These are phyloP conservation scores for Smutsia temminckii DNA, from an alignment of 2,797 vertebrate genomes.

Conservation along the genomic window DNA sequence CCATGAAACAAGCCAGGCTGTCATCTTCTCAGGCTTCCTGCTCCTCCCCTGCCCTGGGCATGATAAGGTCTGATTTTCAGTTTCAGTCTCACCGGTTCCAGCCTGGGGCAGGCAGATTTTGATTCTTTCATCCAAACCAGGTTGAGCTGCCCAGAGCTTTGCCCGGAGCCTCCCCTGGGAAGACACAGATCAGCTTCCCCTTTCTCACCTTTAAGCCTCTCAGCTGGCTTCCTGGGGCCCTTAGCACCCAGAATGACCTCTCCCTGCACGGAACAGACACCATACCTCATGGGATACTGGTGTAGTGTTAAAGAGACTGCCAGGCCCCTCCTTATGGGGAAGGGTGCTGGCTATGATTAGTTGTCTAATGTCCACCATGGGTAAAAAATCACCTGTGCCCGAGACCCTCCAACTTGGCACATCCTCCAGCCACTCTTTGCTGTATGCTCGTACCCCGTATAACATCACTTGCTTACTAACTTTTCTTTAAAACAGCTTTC, in stretches of 20 bases:
- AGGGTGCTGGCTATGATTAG: background rate
- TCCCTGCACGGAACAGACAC: background rate
- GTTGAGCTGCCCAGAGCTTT: background rate
- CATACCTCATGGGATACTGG: accelerated
- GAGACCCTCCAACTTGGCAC: background rate
- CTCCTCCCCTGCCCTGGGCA: background rate
- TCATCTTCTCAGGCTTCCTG: background rate
- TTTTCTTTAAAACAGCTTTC: background rate
- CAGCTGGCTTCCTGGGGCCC: background rate
- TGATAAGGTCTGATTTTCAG: background rate
- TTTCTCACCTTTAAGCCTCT: background rate
- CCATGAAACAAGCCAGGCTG: background rate
- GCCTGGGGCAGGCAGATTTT: background rate
- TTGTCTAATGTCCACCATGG: accelerated
- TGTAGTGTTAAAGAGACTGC: background rate
- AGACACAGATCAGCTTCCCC: background rate
- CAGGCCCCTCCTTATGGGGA: background rate
- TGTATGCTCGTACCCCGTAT: accelerated
- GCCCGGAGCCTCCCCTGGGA: background rate
- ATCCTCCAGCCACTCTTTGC: background rate
- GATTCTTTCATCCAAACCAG: background rate
- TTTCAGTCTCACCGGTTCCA: background rate
- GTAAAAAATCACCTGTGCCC: accelerated
- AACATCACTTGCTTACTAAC: background rate
- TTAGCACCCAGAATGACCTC: no score